Evolutionary conservation across 2,888 invertebrate species (phyloP).

Genomic region (Apamea crenata): DNA sequence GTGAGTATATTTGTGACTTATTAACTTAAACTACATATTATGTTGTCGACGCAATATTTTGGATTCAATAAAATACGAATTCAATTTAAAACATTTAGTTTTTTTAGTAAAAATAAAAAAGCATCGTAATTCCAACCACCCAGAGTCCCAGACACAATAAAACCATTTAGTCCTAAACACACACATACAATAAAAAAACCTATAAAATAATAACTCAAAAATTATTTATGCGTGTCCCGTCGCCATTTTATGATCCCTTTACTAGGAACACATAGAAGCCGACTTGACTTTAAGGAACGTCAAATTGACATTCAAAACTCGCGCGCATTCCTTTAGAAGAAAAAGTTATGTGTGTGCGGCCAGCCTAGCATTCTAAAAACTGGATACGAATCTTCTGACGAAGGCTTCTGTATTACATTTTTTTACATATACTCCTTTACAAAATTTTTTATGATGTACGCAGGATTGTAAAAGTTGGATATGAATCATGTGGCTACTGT

Average conservation of each 20-base stretch:
- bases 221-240: constrained; percentile 60
- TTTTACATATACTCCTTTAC: neutral
- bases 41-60: neutral
- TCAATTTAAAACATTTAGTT: neutral
- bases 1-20: neutral
- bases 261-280: constrained; percentile 65
- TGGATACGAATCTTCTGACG: constrained; percentile 45
- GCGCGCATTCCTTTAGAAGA: constrained; percentile 77
- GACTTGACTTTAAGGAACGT: constrained; percentile 71
- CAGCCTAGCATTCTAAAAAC: constrained; percentile 52
- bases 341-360: constrained; percentile 55
- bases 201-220: constrained; percentile 48
- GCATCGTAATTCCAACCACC: neutral
- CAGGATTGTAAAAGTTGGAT: constrained; percentile 53
- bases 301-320: constrained; percentile 79
- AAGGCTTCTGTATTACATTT: constrained; percentile 39
- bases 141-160: constrained; percentile 14
- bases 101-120: neutral
- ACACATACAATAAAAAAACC: constrained; percentile 43
- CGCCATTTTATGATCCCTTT: constrained; percentile 65
- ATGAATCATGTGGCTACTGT: constrained; percentile 40
- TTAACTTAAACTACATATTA: neutral
- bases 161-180: constrained; percentile 34
- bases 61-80: neutral
- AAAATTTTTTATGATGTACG: constrained; percentile 8